Base-by-base conservation (phyloP, 2,797 vertebrate species). In the Tauraco hartlaubi region DNA sequence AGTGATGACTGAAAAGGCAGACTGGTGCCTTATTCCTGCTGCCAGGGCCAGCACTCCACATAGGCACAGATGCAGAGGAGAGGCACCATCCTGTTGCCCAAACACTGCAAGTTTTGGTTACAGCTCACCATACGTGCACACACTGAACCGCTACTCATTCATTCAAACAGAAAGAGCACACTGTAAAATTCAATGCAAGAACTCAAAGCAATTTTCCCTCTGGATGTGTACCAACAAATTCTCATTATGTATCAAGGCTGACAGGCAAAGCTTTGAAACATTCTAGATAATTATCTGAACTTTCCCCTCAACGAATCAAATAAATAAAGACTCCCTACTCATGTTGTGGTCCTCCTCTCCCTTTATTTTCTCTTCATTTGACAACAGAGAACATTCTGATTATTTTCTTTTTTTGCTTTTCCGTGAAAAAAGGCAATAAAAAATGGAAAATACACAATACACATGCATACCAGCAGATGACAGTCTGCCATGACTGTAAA, bases 281-380 rank as follows among this genome's bases (percentile, higher is more conserved):
- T 64, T 89, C 3, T 7, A 48, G 80, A 82, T 94, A 96, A 94
- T 94, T 71, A 96, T 29, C 31, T 86, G 84, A 90, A 94, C 77
- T 80, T 91, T 92, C 37, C 76, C 78, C 88, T 93, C 80, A 84
- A 83, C 75, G 64, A 82, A 85, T 77, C 64, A 85, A 78, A 80
- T 58, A 94, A 92, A 91, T 63, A 80, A 92, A 18, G 81, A 77
- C 12, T 85, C 62, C 31, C 19, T 61, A 37, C 85, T 74, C 73
- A 43, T 33, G 39, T 29, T 74, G 44, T 43, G 91, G 67, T 56
- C 56, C 19, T 83, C 62, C 58, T 96, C n/a, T 80, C 31, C 69
- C 9, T 64, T 76, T 75, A 39, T 92, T 96, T 55, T 94, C 85
- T 64, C 83, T 92, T 89, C 22, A 41, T 84, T 81, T 89, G 76